phyloP scores from a whole-genome alignment of 2,113 vertebrate genomes.

The Tichodroma muraria region DNA sequence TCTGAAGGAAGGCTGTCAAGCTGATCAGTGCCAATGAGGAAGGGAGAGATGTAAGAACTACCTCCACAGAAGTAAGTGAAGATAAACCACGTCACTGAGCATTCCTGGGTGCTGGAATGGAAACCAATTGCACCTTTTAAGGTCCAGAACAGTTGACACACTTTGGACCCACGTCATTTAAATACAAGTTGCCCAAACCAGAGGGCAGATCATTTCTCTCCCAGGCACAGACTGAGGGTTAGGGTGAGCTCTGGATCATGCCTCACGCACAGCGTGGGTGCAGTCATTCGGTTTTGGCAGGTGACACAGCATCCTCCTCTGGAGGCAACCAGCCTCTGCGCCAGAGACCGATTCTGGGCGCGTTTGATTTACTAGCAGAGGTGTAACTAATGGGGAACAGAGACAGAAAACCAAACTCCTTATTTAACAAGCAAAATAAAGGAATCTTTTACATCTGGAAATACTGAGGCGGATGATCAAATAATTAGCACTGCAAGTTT shows the following conservation, averaged over 20 bases:
- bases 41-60: not conserved
- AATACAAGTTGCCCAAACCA: not conserved
- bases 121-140: not conserved
- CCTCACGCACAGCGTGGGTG: not conserved
- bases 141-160: not conserved
- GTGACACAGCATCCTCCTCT: not conserved
- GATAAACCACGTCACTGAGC: not conserved
- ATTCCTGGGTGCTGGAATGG: not conserved
- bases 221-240: not conserved
- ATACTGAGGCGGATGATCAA: constrained; percentile 6
- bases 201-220: not conserved
- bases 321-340: not conserved
- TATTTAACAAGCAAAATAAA: constrained; percentile 10
- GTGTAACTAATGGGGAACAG: not conserved
- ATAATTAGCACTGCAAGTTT: constrained; percentile 31
- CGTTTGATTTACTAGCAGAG: not conserved
- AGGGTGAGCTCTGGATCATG: not conserved
- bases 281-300: not conserved
- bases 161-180: not conserved
- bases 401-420: not conserved
- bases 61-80: not conserved
- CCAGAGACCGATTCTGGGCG: not conserved
- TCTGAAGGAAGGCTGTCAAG: not conserved
- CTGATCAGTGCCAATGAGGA: not conserved
- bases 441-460: constrained; percentile 37